Evolutionary conservation across 2,888 invertebrate genomes (phyloP).

Genomic region (Harpalus rufipes): DNA sequence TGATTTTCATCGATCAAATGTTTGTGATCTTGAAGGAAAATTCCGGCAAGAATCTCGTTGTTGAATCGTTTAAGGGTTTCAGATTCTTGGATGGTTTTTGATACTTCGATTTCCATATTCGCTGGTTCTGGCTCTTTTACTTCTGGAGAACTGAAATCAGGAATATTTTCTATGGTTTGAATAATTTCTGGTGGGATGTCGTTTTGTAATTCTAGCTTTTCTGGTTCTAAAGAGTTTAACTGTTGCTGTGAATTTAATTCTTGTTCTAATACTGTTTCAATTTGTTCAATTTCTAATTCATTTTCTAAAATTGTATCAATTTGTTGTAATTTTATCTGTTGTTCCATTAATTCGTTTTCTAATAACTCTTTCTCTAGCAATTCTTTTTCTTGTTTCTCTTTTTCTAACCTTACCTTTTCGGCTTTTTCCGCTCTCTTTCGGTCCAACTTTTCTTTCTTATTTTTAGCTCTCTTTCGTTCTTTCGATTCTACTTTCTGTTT

Average conservation of each 20-base stretch:
- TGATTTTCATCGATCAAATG: constrained; percentile 40
- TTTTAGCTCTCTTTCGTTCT: constrained; percentile 62
- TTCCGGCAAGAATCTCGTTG: constrained; percentile 59
- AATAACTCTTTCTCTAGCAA: constrained; percentile 9
- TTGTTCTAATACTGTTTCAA: not conserved
- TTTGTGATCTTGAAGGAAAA: constrained; percentile 58
- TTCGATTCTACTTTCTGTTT: constrained; percentile 65
- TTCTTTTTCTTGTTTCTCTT: constrained; percentile 51
- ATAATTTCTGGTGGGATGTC: not conserved
- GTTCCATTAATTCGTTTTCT: not conserved
- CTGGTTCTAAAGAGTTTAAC: not conserved
- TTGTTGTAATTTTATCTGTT: constrained; percentile 9
- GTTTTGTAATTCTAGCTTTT: not conserved
- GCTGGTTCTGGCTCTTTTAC: not conserved
- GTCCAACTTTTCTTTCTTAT: constrained; percentile 66
- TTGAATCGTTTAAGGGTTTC: constrained; percentile 56
- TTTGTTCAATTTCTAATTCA: constrained; percentile 13
- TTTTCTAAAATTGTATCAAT: constrained; percentile 4
- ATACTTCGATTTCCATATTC: constrained; percentile 34
- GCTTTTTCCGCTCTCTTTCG: constrained; percentile 58
- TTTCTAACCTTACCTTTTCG: constrained; percentile 54
- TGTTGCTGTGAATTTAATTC: not conserved
- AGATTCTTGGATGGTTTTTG: constrained; percentile 42
- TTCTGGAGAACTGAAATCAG: constrained; percentile 24
- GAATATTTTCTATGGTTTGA: constrained; percentile 16